Percentiles rank a stretch among this genome's conserved stretches.
Evolutionary conservation across 30 jellyfish, hydroid and myxozoan species (phyloP).

Genomic region (Pseudorhiza aurosa): DNA sequence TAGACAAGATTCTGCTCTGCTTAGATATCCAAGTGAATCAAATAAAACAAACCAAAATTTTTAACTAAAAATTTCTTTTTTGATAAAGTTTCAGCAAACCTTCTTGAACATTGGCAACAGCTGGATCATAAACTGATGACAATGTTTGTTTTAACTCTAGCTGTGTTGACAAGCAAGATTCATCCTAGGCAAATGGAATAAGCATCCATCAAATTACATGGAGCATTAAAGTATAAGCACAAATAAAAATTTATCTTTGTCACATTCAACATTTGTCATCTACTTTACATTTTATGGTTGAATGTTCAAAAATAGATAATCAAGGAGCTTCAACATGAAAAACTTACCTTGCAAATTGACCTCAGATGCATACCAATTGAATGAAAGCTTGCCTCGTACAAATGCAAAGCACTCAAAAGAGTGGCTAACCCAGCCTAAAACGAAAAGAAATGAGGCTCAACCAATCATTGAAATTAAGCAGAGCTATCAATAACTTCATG

Average conservation of each 20-base stretch:
- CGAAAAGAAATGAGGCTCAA: too few species aligned
- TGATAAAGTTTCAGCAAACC: too few species aligned
- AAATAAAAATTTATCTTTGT: not conserved
- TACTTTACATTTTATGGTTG: too few species aligned
- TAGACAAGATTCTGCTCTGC: too few species aligned
- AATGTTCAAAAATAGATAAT: too few species aligned
- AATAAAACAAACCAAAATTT: too few species aligned
- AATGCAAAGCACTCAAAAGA: conserved; percentile 74
- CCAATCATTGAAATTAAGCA: too few species aligned
- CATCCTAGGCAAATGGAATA: conserved; percentile 17
- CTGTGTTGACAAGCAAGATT: conserved; percentile 34
- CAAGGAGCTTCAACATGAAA: too few species aligned
- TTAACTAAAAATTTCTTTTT: too few species aligned
- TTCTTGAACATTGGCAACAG: conserved; percentile 42
- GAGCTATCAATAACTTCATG: too few species aligned
- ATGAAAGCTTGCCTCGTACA: conserved; percentile 91
- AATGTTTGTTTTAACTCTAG: conserved; percentile 84
- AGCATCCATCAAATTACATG: not conserved
- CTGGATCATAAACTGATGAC: conserved; percentile 88
- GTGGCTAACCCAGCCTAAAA: conserved; percentile 91
- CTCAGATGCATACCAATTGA: conserved; percentile 80
- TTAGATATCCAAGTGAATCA: too few species aligned
- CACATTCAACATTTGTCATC: too few species aligned
- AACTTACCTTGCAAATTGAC: conserved; percentile 84
- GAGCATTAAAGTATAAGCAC: not conserved